Conservation (phyloP, 2,113 vertebrate species). For the Pandion haliaetus region DNA sequence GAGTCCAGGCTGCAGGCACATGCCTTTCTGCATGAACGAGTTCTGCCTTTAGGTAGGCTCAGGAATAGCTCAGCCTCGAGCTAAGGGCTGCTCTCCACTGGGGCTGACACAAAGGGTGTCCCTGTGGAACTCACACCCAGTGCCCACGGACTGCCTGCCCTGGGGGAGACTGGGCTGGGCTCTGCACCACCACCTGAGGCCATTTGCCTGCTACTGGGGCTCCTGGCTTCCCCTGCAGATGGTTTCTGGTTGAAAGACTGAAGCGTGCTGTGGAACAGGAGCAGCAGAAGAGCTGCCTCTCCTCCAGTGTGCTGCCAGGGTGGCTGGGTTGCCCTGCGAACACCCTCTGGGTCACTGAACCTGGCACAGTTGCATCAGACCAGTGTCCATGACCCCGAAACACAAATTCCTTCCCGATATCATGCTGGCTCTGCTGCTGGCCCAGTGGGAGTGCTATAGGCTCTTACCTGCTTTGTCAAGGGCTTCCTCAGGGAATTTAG, state of each 20-base stretch:
- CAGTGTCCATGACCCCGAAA: neutral
- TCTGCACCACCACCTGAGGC: fast-evolving
- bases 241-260: neutral
- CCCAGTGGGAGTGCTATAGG: fast-evolving
- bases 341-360: neutral
- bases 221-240: neutral
- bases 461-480: neutral
- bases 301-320: fast-evolving
- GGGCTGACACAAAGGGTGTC: fast-evolving
- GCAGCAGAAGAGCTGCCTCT: neutral
- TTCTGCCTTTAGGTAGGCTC: neutral
- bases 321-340: neutral
- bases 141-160: fast-evolving
- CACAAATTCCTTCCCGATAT: neutral
- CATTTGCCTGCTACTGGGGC: neutral
- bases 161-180: fast-evolving
- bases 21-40: neutral
- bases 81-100: fast-evolving
- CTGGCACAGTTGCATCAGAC: fast-evolving
- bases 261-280: neutral
- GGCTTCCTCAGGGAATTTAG: neutral
- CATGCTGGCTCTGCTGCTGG: fast-evolving
- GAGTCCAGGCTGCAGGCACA: fast-evolving
- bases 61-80: neutral
- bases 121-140: neutral